Conservation (phyloP, 2,113 vertebrate genomes). For the Bubo scandiacus region DNA sequence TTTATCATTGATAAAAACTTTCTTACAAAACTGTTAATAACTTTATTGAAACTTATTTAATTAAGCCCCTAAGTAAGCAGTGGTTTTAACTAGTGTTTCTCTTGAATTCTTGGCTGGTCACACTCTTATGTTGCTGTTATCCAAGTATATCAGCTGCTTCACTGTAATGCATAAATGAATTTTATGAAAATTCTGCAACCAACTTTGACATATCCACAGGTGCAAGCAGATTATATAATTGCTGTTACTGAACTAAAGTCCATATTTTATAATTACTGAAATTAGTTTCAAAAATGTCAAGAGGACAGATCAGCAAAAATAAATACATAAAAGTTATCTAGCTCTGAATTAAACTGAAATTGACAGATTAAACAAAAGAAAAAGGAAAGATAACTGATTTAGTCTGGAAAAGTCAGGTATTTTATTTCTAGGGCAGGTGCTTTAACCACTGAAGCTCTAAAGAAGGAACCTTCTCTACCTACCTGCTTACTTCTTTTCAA, state of each 20-base stretch:
- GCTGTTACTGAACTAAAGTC: background rate
- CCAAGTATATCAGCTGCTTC: background rate
- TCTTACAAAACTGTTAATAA: background rate
- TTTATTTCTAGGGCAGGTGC: background rate
- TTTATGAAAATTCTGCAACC: background rate
- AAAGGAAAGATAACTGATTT: background rate
- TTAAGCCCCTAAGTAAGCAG: background rate
- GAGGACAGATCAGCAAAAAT: background rate
- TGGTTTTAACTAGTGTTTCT: background rate
- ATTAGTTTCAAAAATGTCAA: background rate
- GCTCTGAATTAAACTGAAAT: background rate
- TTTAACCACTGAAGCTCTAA: background rate
- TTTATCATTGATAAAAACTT: background rate
- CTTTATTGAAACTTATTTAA: background rate
- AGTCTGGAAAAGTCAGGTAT: background rate
- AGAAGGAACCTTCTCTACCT: background rate
- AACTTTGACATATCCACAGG: background rate
- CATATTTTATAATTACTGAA: background rate
- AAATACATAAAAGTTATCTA: background rate
- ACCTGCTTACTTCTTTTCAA: background rate
- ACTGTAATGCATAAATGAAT: background rate
- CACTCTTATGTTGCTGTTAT: background rate
- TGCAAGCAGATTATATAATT: background rate
- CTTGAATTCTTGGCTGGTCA: background rate
- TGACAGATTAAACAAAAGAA: background rate